phyloP scores from a whole-genome alignment of 2,113 vertebrate species.

The Rhagologus leucostigma region DNA sequence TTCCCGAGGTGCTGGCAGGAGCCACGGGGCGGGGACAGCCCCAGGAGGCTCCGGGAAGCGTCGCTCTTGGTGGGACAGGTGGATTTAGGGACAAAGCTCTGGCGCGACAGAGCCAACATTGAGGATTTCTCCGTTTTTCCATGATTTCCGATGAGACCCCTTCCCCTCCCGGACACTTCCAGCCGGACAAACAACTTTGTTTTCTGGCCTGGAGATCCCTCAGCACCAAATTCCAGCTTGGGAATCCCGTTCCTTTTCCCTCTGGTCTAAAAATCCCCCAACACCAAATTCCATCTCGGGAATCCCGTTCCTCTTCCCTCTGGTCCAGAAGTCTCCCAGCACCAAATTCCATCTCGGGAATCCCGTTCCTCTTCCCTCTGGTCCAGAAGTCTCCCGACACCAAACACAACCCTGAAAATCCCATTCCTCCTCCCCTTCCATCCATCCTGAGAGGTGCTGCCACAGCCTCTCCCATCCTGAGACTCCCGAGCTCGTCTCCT shows the following conservation, averaged over 20 bases:
- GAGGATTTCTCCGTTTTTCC: accelerated
- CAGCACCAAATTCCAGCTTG: accelerated
- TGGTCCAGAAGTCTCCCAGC: accelerated
- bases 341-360: neutral
- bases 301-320: neutral
- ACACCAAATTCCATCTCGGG: neutral
- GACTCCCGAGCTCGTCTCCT: neutral
- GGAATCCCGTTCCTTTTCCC: neutral
- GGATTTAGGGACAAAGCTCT: neutral
- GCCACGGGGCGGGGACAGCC: neutral
- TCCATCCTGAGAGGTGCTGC: neutral
- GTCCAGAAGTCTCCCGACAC: neutral
- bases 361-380: neutral
- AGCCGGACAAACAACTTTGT: accelerated
- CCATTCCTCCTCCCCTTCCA: accelerated
- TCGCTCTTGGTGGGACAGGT: neutral
- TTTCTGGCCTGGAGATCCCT: neutral
- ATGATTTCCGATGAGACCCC: accelerated
- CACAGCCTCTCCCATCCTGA: accelerated
- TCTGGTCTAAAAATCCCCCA: neutral
- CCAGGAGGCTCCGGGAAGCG: neutral
- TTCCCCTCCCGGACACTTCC: accelerated
- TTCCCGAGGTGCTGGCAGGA: neutral
- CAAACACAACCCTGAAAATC: accelerated
- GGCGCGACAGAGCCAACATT: accelerated